Conservation (phyloP, 1,140 invertebrate species). For the Drosophila suzukii region DNA sequence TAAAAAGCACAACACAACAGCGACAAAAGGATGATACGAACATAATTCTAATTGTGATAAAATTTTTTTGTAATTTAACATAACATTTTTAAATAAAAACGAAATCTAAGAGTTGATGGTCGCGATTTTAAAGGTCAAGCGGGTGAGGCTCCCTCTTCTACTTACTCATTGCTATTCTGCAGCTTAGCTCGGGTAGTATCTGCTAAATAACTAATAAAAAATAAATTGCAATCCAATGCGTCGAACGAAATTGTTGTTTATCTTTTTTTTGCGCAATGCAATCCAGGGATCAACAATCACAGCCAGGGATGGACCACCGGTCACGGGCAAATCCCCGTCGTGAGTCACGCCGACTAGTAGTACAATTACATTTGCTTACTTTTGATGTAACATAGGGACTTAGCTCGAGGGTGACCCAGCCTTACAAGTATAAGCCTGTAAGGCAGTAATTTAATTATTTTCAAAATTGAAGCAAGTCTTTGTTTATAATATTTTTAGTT, state of each 20-base stretch:
- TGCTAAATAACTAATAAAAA: neutral
- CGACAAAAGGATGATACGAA: constrained; percentile 53
- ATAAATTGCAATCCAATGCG: neutral
- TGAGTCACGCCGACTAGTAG: neutral
- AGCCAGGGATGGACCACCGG: neutral
- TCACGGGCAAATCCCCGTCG: neutral
- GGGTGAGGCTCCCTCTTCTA: neutral
- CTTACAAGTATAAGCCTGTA: too few species aligned
- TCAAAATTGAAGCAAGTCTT: too few species aligned
- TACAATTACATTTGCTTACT: too few species aligned
- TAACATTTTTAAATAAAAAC: constrained; percentile 76
- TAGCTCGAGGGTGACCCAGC: too few species aligned
- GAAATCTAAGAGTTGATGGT: constrained; percentile 32
- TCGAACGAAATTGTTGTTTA: constrained; percentile 4
- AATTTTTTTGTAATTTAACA: constrained; percentile 82
- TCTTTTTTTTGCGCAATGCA: constrained; percentile 17
- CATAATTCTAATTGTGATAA: constrained; percentile 82
- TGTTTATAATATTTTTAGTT: too few species aligned
- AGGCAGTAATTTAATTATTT: too few species aligned
- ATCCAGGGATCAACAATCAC: constrained; percentile 1
- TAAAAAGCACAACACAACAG: constrained; percentile 49
- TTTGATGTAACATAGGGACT: too few species aligned
- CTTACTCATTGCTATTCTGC: constrained; percentile 5
- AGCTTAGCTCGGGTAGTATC: neutral
- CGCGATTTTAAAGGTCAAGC: neutral